A percentile compares a stretch with the other conserved stretches of the same genome.
These are phyloP conservation scores for Telmatherina bonti DNA, from an alignment of 2,797 vertebrate species.

Conservation along the genomic window DNA sequence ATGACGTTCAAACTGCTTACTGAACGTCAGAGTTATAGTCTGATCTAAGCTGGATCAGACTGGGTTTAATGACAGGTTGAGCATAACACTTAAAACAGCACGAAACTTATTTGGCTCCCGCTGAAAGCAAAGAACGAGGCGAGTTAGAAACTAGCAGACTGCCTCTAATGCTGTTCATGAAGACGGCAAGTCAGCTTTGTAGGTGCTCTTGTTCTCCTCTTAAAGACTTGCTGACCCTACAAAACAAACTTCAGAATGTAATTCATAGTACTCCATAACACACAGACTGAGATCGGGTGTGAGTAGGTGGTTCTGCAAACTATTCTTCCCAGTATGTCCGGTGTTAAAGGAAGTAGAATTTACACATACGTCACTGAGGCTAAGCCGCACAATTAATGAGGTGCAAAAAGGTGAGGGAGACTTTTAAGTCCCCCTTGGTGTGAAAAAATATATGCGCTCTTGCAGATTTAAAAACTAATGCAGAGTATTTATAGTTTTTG, in stretches of 20 bases:
- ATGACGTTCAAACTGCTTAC: conserved; percentile 14
- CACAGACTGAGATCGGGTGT: conserved; percentile 7
- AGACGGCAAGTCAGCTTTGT: neutral
- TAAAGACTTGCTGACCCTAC: conserved; percentile 9
- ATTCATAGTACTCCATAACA: conserved; percentile 6
- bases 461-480: conserved; percentile 16
- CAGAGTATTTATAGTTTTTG: conserved; percentile 14
- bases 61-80: conserved; percentile 8
- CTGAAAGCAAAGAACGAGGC: conserved; percentile 13
- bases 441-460: neutral
- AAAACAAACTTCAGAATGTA: conserved; percentile 5
- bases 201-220: neutral
- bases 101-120: conserved; percentile 16
- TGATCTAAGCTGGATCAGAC: conserved; percentile 9
- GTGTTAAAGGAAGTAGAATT: conserved; percentile 52
- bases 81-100: conserved; percentile 21
- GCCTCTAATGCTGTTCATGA: conserved; percentile 4
- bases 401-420: neutral
- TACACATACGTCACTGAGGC: conserved; percentile 22
- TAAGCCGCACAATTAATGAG: conserved; percentile 14
- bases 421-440: neutral
- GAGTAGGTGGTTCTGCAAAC: conserved; percentile 44
- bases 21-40: conserved; percentile 33
- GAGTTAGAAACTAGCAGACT: conserved; percentile 19
- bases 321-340: conserved; percentile 19